Evolutionary conservation across 2,888 invertebrate genomes (phyloP).

Genomic region (Drosophila anceps): DNA sequence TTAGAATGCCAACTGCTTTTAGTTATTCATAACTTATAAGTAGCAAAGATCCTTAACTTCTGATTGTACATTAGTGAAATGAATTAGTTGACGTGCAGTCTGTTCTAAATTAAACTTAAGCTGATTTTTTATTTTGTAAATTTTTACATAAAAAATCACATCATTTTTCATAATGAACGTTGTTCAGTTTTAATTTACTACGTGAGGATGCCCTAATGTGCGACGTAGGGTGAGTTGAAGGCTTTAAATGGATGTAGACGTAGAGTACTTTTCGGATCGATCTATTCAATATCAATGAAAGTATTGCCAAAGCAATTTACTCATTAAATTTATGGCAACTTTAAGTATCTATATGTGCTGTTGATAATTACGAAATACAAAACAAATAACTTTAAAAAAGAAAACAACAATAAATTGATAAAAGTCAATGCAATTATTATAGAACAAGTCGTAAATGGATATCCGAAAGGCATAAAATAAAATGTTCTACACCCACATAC

Average conservation of each 20-base stretch:
- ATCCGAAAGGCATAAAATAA: constrained; percentile 20
- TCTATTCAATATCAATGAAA: no score
- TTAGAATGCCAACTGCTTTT: neutral
- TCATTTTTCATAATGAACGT: no score
- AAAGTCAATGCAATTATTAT: constrained; percentile 3
- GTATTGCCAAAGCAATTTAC: neutral
- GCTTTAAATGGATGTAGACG: no score
- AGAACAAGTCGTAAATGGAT: constrained; percentile 38
- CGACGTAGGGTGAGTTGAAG: no score
- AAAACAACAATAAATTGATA: constrained; percentile 1
- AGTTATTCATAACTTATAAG: neutral
- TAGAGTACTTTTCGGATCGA: no score
- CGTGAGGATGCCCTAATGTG: no score
- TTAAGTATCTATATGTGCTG: no score
- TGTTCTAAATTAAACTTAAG: neutral
- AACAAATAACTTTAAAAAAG: neutral
- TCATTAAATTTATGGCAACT: neutral
- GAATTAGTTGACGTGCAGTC: neutral
- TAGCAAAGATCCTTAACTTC: neutral
- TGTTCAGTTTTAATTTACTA: no score
- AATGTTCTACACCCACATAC: constrained; percentile 26
- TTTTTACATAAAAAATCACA: no score
- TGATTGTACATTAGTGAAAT: neutral
- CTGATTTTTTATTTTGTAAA: no score
- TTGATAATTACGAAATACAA: neutral